Evolutionary conservation across 2,113 vertebrate genomes (phyloP).

Genomic region (Galemys pyrenaicus): DNA sequence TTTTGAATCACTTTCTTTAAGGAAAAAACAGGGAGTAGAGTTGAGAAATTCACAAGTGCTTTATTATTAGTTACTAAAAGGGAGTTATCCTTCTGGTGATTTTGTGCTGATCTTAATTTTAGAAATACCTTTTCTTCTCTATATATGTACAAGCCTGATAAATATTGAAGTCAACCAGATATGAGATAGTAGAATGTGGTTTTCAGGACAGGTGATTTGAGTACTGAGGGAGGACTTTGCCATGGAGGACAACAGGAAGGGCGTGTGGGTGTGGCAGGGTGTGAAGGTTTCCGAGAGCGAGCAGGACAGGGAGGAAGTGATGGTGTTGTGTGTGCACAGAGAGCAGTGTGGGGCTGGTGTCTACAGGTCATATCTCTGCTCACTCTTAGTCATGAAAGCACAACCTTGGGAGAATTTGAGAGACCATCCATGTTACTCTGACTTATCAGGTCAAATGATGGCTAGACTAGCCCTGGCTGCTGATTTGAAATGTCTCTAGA

Average conservation of each 20-base stretch:
- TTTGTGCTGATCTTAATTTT: not conserved
- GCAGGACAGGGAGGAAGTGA: not conserved
- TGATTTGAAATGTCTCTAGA: slow-evolving; percentile 56
- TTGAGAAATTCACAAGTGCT: not conserved
- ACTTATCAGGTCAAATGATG: not conserved
- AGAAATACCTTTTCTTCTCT: not conserved
- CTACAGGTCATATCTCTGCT: not conserved
- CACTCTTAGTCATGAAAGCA: not conserved
- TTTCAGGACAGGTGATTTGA: not conserved
- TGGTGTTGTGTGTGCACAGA: not conserved
- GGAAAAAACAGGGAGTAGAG: not conserved
- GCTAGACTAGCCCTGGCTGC: not conserved
- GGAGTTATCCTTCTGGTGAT: not conserved
- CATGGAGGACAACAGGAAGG: not conserved
- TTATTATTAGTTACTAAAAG: not conserved
- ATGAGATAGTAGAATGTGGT: not conserved
- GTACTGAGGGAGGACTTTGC: not conserved
- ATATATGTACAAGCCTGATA: not conserved
- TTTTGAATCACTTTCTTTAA: not conserved
- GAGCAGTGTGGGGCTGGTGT: fast-evolving
- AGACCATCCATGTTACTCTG: not conserved
- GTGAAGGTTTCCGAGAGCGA: no score
- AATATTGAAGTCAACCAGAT: not conserved
- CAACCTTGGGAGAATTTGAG: not conserved
- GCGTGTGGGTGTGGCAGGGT: not conserved